Conservation (phyloP, 2,797 vertebrate species). For the Myoxocephalus aenaeus region DNA sequence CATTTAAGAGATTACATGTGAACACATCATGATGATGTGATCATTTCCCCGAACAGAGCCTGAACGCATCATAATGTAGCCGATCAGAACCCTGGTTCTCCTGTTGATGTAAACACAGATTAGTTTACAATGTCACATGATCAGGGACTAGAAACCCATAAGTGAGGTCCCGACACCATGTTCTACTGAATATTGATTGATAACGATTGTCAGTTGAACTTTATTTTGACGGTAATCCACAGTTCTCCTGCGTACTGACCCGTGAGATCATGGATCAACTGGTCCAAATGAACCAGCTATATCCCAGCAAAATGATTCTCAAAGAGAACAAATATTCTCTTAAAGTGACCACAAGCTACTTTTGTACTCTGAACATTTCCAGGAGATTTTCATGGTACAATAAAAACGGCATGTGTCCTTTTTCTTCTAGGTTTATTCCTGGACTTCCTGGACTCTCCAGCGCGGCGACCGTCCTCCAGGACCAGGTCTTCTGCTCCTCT, state of each 20-base stretch:
- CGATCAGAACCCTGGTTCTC: background rate
- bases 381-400: background rate
- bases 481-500: slow-evolving; percentile 29
- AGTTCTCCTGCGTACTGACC: background rate
- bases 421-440: slow-evolving; percentile 58
- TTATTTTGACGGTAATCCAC: background rate
- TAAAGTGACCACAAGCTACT: background rate
- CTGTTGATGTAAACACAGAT: background rate
- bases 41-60: background rate
- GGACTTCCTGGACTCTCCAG: slow-evolving; percentile 20
- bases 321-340: background rate
- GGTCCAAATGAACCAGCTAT: background rate
- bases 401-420: slow-evolving; percentile 22
- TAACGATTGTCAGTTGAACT: background rate
- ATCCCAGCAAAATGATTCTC: background rate
- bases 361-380: background rate
- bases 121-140: background rate
- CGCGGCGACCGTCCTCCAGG: slow-evolving; percentile 20
- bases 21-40: background rate
- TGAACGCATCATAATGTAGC: background rate
- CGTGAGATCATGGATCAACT: too few species aligned
- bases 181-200: background rate
- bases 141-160: background rate
- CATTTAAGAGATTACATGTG: too few species aligned
- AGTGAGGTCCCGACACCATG: background rate